Conservation (phyloP, 2,113 vertebrate genomes). For the Hucho hucho region DNA sequence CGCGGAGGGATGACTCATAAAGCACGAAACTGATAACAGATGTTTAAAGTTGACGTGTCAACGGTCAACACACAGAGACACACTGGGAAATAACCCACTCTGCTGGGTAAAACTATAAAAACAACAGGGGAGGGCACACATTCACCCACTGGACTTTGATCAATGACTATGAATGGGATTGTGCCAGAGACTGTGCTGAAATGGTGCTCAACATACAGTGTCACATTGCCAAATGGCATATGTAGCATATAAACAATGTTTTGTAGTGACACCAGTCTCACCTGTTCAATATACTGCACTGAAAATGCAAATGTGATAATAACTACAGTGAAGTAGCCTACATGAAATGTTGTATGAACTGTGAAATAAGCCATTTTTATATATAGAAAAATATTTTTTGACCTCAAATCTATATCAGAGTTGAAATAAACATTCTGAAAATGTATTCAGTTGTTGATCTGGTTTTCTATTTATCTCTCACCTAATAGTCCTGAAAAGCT, state of each 20-base stretch:
- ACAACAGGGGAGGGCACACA: constrained; percentile 39
- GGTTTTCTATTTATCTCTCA: background rate
- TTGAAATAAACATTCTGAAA: constrained; percentile 59
- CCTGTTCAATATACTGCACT: background rate
- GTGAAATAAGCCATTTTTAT: too few species aligned
- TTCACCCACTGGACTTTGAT: constrained; percentile 49
- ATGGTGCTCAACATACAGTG: background rate
- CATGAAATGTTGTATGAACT: too few species aligned
- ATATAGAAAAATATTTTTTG: background rate
- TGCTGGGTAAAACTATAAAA: background rate
- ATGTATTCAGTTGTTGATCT: background rate
- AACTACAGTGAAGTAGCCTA: background rate
- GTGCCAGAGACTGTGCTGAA: background rate
- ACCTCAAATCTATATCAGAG: constrained; percentile 30
- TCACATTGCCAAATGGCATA: background rate
- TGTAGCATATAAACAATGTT: background rate
- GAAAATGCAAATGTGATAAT: background rate
- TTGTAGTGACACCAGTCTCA: constrained; percentile 13
- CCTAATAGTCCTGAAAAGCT: background rate
- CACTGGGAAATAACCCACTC: constrained; percentile 46
- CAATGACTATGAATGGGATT: constrained; percentile 52
- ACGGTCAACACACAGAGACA: constrained; percentile 22
- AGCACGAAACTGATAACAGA: constrained; percentile 3
- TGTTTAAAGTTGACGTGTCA: background rate
- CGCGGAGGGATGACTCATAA: constrained; percentile 58